These are phyloP conservation scores for Eudasyphora cyanicolor DNA, from an alignment of 2,888 invertebrate species.

Conservation along the genomic window DNA sequence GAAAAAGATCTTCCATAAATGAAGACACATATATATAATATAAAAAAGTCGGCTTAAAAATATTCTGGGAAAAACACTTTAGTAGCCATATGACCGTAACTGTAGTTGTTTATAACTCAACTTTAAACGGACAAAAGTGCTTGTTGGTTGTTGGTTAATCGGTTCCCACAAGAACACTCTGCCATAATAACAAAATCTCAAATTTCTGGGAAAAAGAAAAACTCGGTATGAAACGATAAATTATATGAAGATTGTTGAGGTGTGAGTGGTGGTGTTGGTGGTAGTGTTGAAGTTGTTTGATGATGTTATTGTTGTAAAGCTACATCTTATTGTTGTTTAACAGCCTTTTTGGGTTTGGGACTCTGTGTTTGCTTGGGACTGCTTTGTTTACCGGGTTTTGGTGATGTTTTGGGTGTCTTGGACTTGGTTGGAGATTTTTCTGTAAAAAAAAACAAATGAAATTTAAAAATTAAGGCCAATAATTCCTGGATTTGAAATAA, in stretches of 20 bases:
- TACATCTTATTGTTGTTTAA: conserved; percentile 58
- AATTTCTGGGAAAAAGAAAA: conserved; percentile 10
- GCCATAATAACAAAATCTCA: conserved; percentile 50
- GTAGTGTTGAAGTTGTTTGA: conserved; percentile 18
- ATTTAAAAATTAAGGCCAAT: neutral
- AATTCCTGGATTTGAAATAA: neutral
- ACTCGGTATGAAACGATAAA: conserved; percentile 33
- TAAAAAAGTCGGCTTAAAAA: conserved; percentile 38
- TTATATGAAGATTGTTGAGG: conserved; percentile 31
- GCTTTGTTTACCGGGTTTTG: conserved; percentile 82
- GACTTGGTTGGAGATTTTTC: conserved; percentile 85
- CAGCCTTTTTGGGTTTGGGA: conserved; percentile 87
- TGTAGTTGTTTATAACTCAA: conserved; percentile 19
- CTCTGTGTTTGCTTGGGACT: conserved; percentile 85
- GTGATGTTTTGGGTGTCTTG: conserved; percentile 83
- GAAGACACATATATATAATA: conserved; percentile 57
- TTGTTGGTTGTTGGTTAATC: neutral
- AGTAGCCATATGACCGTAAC: conserved; percentile 27
- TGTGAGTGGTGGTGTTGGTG: conserved; percentile 24
- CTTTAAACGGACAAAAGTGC: neutral
- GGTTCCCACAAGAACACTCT: conserved; percentile 16
- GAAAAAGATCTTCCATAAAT: conserved; percentile 49
- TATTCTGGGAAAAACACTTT: neutral
- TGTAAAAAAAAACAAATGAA: conserved; percentile 78
- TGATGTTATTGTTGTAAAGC: conserved; percentile 20